Conservation (phyloP, 1,140 invertebrate species). For the Potamilus streckersoni region DNA sequence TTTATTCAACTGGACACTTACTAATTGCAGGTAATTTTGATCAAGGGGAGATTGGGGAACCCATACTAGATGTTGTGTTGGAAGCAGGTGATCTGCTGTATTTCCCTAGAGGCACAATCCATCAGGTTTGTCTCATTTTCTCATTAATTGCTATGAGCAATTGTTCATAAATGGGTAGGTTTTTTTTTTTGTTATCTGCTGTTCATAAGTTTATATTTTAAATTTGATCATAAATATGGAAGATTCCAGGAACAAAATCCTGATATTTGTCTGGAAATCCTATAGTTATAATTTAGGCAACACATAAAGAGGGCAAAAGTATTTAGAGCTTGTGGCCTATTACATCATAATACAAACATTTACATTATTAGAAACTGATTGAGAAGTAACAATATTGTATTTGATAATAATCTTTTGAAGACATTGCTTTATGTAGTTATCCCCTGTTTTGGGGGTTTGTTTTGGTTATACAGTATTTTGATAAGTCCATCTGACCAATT, state of each 20-base stretch:
- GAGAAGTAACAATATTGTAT: too few species aligned
- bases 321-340: too few species aligned
- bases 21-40: conserved; percentile 69
- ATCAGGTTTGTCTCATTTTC: conserved; percentile 72
- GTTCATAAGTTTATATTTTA: not conserved
- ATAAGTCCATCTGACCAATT: not conserved
- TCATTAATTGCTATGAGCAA: conserved; percentile 1
- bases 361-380: too few species aligned
- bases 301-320: too few species aligned
- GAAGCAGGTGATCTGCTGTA: conserved; percentile 92
- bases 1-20: not conserved
- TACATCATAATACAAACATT: too few species aligned
- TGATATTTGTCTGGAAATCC: too few species aligned
- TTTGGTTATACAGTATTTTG: too few species aligned
- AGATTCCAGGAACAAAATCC: too few species aligned
- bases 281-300: too few species aligned
- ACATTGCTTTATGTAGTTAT: not conserved
- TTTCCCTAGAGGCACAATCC: conserved; percentile 90
- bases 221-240: not conserved
- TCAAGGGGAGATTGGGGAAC: conserved; percentile 80
- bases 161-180: not conserved
- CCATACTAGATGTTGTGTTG: conserved; percentile 84
- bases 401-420: too few species aligned
- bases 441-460: not conserved
- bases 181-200: not conserved